Conservation (phyloP, 2,113 vertebrate species). For the Perca schrenkii region DNA sequence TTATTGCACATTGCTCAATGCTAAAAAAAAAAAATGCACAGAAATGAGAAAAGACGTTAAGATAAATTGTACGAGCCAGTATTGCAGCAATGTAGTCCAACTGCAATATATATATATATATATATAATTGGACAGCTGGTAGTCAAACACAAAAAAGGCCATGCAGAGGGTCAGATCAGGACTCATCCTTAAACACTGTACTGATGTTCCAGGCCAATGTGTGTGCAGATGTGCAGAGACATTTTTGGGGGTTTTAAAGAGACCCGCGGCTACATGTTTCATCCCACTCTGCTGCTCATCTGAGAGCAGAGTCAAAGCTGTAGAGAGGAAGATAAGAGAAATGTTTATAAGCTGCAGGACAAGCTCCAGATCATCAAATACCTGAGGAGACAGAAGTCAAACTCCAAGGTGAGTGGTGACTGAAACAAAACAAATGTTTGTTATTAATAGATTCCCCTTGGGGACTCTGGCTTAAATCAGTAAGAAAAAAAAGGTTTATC, state of each 20-base stretch:
- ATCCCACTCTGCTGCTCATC: neutral
- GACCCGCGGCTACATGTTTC: neutral
- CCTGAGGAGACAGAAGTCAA: conserved; percentile 7
- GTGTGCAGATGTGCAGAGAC: neutral
- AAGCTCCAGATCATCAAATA: conserved; percentile 11
- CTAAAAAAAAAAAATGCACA: neutral
- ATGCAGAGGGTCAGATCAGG: conserved; percentile 3
- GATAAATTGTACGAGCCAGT: neutral
- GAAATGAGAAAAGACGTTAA: neutral
- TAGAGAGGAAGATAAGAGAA: conserved; percentile 16
- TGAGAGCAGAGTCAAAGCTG: conserved; percentile 27
- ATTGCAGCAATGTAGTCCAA: neutral
- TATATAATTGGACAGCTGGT: conserved; percentile 12
- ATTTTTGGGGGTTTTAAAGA: conserved; percentile 2
- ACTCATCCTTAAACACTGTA: neutral
- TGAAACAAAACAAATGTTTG: neutral
- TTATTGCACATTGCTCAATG: conserved; percentile 17
- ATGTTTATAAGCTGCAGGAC: conserved; percentile 10
- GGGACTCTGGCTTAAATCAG: neutral
- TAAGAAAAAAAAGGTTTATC: neutral
- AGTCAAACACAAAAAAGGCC: neutral
- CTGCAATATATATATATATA: neutral
- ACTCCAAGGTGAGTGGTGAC: neutral
- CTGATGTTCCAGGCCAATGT: conserved; percentile 11
- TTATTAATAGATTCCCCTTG: neutral